phyloP scores from a whole-genome alignment of 2,113 vertebrate genomes.

The Bos taurus region ARS-UCD2.0 NC_037330.1:110296001-110296500 shows the following conservation, averaged over 20 bases:
- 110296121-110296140: background rate
- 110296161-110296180: background rate
- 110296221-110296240: background rate
- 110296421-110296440: background rate
- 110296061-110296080: background rate
- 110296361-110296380: background rate
- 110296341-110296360: background rate
- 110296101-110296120: background rate
- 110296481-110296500: background rate
- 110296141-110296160: background rate
- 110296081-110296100: background rate
- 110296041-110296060: background rate
- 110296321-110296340: background rate
- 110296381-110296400: background rate
- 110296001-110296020: accelerated
- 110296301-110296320: background rate
- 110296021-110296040: background rate
- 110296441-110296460: background rate
- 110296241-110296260: background rate
- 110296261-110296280: background rate
- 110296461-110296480: background rate
- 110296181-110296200: background rate
- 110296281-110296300: background rate
- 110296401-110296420: background rate
- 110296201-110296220: background rate